Evolutionary conservation across 2,113 vertebrate species (phyloP), one percentile per base, ranked within the genome.

Genomic region (Nyctereutes procyonoides): DNA sequence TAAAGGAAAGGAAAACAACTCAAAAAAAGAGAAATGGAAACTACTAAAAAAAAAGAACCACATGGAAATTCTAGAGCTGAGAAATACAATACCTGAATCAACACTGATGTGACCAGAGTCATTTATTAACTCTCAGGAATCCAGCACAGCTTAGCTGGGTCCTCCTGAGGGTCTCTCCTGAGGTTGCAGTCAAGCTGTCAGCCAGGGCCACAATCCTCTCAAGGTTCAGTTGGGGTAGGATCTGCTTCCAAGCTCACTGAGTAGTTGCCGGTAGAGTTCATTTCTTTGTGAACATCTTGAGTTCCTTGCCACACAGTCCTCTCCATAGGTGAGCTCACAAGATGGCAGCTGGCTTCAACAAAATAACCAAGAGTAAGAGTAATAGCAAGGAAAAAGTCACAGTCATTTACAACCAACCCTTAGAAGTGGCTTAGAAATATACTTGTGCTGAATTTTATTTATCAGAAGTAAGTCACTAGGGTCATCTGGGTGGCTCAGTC

Each of bases 11-110:
- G 43, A 65, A 26, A 90, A 80, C 30, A 81, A 88, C 51, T 87
- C 80, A 87, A 87, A 93, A 96, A n/a, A 94, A 95, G 56, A 93
- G 73, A 96, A 92, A 38, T 88, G 15, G 38, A 91, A 93, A 85
- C 55, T 81, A 65, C 71, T 90, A 20, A 48, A 90, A 67, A 67
- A 43, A 93, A 93, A 76, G 56, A 95, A 89, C 20, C 87, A 88
- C 93, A 63, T 92, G 74, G 87, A 97, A 96, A 87, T 91, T 93
- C 35, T 82, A 60, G 63, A 94, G 35, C 73, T 92, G 43, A 89
- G 73, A 56, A 80, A 60, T 92, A 73, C 12, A 85, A 32, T 74
- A 80, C 20, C 22, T 93, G 38, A 87, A 79, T 93, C 28, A 94
- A 79, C 55, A 67, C 43, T 87, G 48, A 79, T 94, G 43, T 51